A percentile compares a stretch with the other conserved stretches of the same genome.
Evolutionary conservation across 2,113 vertebrate genomes (phyloP).

Genomic region (Rhinoderma darwinii): DNA sequence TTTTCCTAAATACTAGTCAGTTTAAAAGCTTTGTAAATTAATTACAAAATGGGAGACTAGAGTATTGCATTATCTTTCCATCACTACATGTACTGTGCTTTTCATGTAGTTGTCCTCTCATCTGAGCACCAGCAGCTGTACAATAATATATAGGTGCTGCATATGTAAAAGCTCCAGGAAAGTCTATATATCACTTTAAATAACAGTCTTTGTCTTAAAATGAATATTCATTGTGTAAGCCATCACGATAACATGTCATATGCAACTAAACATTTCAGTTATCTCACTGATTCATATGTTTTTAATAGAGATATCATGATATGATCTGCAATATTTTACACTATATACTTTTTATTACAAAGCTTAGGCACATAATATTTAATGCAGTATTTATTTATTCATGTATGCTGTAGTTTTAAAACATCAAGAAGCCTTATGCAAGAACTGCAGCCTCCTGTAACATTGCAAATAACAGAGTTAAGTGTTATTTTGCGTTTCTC

Average conservation of each 20-base stretch:
- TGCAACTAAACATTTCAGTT: neutral
- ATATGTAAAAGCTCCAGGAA: constrained; percentile 27
- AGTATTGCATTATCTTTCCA: constrained; percentile 59
- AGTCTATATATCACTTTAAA: constrained; percentile 1
- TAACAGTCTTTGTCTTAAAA: neutral
- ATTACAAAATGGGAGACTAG: constrained; percentile 50
- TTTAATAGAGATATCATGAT: neutral
- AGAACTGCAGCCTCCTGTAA: no score
- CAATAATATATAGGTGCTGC: constrained; percentile 41
- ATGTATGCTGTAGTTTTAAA: no score
- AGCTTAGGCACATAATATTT: neutral
- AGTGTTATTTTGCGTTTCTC: no score
- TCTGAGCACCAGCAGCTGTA: constrained; percentile 30
- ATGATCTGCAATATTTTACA: neutral
- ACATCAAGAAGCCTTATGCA: no score
- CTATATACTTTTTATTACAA: neutral
- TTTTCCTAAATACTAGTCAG: constrained; percentile 57
- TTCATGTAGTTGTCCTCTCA: constrained; percentile 23
- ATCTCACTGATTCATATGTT: neutral
- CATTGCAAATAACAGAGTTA: no score
- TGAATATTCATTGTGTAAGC: neutral
- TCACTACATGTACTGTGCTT: constrained; percentile 46
- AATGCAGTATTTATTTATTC: neutral
- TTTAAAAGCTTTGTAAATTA: constrained; percentile 60
- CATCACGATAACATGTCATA: neutral